Conservation (phyloP, 2,888 invertebrate genomes). For the Acanthosepion pharaonis region DNA sequence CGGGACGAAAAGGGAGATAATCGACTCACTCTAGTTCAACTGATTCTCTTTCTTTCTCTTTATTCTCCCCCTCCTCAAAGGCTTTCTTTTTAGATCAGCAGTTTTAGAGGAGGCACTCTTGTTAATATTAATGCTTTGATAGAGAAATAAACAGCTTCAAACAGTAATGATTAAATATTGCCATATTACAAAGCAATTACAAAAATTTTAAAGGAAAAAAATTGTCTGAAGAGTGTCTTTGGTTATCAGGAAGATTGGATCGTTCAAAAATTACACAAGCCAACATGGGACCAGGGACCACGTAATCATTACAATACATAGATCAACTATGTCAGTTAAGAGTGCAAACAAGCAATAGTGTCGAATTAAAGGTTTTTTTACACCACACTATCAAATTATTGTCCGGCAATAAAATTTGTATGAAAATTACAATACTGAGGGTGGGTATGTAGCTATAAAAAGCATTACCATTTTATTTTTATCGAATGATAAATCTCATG, state of each 20-base stretch:
- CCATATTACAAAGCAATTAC: not conserved
- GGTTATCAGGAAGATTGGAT: not conserved
- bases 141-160: not conserved
- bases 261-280: not conserved
- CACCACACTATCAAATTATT: not conserved
- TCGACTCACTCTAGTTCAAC: not conserved
- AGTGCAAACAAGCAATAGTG: not conserved
- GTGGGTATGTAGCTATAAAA: not conserved
- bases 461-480: too few species aligned
- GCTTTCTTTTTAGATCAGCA: conserved; percentile 20
- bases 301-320: not conserved
- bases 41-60: not conserved
- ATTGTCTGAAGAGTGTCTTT: not conserved
- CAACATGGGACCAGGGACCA: not conserved
- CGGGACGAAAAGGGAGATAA: not conserved
- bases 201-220: too few species aligned
- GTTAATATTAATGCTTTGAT: not conserved
- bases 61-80: not conserved
- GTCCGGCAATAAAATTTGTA: not conserved
- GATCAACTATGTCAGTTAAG: not conserved
- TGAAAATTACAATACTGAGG: not conserved
- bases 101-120: not conserved
- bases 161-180: not conserved
- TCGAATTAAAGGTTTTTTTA: not conserved
- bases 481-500: too few species aligned